Evolutionary conservation across 1,140 invertebrate species (phyloP).

Genomic region (Drosophila tropicalis): DNA sequence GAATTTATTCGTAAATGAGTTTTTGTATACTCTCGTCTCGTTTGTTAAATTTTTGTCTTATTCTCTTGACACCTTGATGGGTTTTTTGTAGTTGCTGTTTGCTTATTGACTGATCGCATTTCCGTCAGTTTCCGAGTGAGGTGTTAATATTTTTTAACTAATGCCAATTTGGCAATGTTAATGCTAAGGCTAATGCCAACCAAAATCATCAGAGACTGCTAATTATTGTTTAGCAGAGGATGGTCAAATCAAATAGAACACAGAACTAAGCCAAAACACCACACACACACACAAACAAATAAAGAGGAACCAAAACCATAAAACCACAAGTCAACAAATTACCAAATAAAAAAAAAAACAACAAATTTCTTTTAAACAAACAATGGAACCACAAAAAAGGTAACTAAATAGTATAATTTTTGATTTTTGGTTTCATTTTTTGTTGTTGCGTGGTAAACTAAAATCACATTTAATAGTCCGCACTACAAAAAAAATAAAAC

Average conservation of each 20-base stretch:
- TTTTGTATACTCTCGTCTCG: slow-evolving; percentile 39
- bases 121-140: slow-evolving; percentile 24
- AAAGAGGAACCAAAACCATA: slow-evolving; percentile 20
- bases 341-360: slow-evolving; percentile 29
- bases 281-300: slow-evolving; percentile 10
- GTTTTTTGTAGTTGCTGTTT: slow-evolving; percentile 15
- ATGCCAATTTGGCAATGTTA: slow-evolving; percentile 28
- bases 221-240: slow-evolving; percentile 53
- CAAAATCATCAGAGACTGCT: slow-evolving; percentile 35
- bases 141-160: slow-evolving; percentile 32
- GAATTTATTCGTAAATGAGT: not conserved
- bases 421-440: slow-evolving; percentile 40
- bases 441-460: slow-evolving; percentile 67
- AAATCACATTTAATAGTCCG: slow-evolving; percentile 79
- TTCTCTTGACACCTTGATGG: slow-evolving; percentile 6
- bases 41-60: slow-evolving; percentile 10
- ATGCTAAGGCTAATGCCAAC: slow-evolving; percentile 47
- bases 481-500: slow-evolving; percentile 34
- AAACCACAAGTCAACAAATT: slow-evolving; percentile 64
- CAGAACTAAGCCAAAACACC: slow-evolving; percentile 60
- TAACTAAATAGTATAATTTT: slow-evolving; percentile 37
- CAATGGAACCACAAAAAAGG: slow-evolving; percentile 59
- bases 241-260: slow-evolving; percentile 63
- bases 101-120: slow-evolving; percentile 6
- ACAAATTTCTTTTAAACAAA: slow-evolving; percentile 29